Conservation (phyloP, 2,113 vertebrate genomes). For the Rhinolophus ferrumequinum region DNA sequence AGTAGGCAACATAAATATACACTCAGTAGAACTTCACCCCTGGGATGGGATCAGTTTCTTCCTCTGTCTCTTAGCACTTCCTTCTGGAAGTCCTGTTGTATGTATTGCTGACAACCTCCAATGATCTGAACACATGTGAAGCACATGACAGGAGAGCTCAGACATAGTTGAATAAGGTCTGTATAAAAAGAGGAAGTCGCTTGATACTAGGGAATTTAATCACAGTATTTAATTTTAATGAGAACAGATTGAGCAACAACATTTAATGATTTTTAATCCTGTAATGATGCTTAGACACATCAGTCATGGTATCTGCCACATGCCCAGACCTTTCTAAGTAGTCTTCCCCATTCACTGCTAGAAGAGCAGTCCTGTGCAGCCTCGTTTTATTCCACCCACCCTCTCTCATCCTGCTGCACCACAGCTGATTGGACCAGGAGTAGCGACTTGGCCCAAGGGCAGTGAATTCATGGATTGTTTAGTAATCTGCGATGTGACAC, state of each 20-base stretch:
- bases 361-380: neutral
- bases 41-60: neutral
- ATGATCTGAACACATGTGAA: neutral
- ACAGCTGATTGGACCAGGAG: neutral
- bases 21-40: neutral
- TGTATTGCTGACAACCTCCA: neutral
- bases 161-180: neutral
- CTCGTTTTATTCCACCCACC: neutral
- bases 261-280: slow-evolving; percentile 25
- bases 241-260: slow-evolving; percentile 16
- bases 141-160: neutral
- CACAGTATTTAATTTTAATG: neutral
- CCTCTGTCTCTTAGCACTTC: neutral
- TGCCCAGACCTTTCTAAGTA: neutral
- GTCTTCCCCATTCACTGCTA: neutral
- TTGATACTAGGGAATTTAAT: neutral
- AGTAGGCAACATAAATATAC: neutral
- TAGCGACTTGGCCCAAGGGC: neutral
- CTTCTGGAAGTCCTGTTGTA: neutral
- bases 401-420: neutral
- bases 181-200: neutral
- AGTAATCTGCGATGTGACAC: neutral
- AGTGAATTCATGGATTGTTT: neutral
- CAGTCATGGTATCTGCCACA: neutral
- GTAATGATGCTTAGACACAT: neutral